Percentiles rank a stretch among this genome's conserved stretches.
Conservation (phyloP, 2,888 invertebrate species). For the Pemphredon lugubris region DNA sequence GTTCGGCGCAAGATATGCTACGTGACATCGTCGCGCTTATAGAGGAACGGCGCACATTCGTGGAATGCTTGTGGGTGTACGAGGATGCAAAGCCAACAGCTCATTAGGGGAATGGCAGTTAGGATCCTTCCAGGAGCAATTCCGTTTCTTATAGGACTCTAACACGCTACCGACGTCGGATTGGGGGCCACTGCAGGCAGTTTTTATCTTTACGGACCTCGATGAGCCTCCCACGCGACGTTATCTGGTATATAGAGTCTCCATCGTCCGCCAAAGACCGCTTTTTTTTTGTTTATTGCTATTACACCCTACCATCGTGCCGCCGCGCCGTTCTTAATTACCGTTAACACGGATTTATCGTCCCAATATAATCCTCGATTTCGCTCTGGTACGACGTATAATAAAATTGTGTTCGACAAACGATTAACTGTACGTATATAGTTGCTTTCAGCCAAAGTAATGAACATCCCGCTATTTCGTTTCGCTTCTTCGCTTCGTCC, state of each 20-base stretch:
- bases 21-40: background rate
- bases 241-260: slow-evolving; percentile 11
- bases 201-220: slow-evolving; percentile 30
- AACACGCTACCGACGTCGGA: slow-evolving; percentile 30
- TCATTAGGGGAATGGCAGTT: slow-evolving; percentile 18
- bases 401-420: too few relatives aligned
- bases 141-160: slow-evolving; percentile 36
- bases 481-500: too few relatives aligned
- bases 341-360: slow-evolving; percentile 6
- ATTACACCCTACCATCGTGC: background rate
- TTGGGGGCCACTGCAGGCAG: slow-evolving; percentile 26
- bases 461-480: too few relatives aligned
- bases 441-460: too few relatives aligned
- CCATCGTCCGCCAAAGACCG: slow-evolving; percentile 15
- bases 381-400: background rate
- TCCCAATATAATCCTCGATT: background rate
- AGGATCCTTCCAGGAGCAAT: slow-evolving; percentile 30
- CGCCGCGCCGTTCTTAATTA: slow-evolving; percentile 2
- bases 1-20: background rate
- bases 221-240: slow-evolving; percentile 11
- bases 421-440: too few relatives aligned
- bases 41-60: background rate
- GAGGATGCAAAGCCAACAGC: slow-evolving; percentile 28
- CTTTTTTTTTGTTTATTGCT: slow-evolving; percentile 37
- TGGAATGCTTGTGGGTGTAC: background rate